Base-by-base conservation (phyloP, 2,113 vertebrate species). In the Coregonus clupeaformis region DNA sequence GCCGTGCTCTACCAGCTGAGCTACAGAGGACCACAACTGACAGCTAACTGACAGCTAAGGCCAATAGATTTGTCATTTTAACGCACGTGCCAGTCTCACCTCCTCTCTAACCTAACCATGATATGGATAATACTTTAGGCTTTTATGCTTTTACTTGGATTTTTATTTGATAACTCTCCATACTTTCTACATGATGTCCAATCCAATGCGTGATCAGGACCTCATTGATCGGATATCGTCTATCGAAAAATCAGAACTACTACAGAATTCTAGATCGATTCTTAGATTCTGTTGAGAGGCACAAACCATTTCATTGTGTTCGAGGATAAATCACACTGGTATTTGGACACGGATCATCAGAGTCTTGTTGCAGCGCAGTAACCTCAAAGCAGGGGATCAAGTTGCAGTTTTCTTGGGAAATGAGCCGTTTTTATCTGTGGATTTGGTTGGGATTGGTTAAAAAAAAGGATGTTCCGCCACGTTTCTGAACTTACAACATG, bases 101-200 rank as follows among this genome's bases (percentile, higher is more conserved):
- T 27, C 27, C 27, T 2, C 27, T 27, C 27, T 2, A 27, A 2
- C 27, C 27, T 27, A 27, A 27, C 27, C 27, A 2, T 27, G 27
- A 27, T 27, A 36, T 42, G 3, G n/a, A n/a, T n/a, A n/a, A n/a
- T n/a, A n/a, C n/a, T n/a, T n/a, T n/a, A n/a, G n/a, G n/a, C n/a
- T n/a, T n/a, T n/a, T n/a, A n/a, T n/a, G n/a, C n/a, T n/a, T n/a
- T n/a, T n/a, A n/a, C n/a, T n/a, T n/a, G 29, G 14, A 36, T 16
- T 68, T 36, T 68, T 68, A 9, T 25, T 9, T n/a, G 3, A 36
- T 25, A 2, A 5, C 16, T 68, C n/a, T 83, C 91, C 93, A 4
- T 89, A 88, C 82, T 75, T 93, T 68, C 32, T 91, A 18, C 81
- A 87, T 66, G 91, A 94, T n/a, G n/a, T n/a, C n/a, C n/a, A n/a